Base-by-base conservation (phyloP, 2,888 invertebrate genomes). In the Drosophila imparisetae region DNA sequence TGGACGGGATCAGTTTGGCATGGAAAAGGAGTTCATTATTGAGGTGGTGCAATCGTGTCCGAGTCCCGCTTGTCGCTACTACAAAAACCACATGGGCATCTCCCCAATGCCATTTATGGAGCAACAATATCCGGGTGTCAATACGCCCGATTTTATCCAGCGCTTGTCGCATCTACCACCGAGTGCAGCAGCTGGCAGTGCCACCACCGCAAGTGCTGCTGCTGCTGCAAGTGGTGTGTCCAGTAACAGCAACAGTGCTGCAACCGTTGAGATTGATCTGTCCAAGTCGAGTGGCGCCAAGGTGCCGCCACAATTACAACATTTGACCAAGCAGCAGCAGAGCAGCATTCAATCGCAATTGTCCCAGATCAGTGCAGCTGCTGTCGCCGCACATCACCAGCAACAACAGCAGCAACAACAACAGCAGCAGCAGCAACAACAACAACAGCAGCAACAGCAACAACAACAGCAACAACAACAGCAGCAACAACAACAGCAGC, bases 41-140 rank as follows among this genome's bases (percentile, higher is more conserved):
- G 97, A 97, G 93, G 97, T 97, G 32, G 97, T 97, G 21, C 97
- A 97, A 91, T 97, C 97, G 83, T 97, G 97, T 86, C 97, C 97
- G 0, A 97, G 97, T 92, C 97, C 97, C 13, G 96, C 97, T 18
- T 97, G 97, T 91, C 95, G 97, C 32, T 97, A 96, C 91, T 97
- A 97, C 91, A 97, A 97, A 92, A 97, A 96, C 90, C 97, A 97
- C 91, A 93, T 97, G 92, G 96, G 94, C 72, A 92, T 94, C 65
- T 93, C 94, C 15, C 92, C 93, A 3, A 81, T 93, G 77, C 91
- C 93, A 8, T 93, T 92, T 66, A 92, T 93, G 90, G 93, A 93
- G 50, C 92, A 93, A 65, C 92, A 93, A 52, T 93, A 90, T 87
- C 91, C 92, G 4, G 91, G 91, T 30, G 92, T 92, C 3, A 92